Evolutionary conservation across 2,888 invertebrate genomes (phyloP).

Genomic region (Bugulina stolonifera): DNA sequence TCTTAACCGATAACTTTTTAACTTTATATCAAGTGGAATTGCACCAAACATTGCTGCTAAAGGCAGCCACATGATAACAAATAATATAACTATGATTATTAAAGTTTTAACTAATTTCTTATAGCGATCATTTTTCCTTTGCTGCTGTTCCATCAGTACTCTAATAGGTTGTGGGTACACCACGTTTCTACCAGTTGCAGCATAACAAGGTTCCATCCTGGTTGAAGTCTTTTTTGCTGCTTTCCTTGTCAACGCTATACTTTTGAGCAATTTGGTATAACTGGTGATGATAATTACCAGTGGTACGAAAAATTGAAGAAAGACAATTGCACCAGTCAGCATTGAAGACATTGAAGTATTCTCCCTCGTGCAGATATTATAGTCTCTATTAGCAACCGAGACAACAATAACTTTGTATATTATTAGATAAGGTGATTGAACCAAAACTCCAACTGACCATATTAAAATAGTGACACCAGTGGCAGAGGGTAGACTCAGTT

Average conservation of each 20-base stretch:
- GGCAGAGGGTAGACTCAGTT: neutral
- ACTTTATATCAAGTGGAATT: neutral
- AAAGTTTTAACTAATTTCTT: neutral
- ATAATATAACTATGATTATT: neutral
- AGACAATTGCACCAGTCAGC: neutral
- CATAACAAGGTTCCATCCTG: neutral
- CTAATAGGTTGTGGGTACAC: neutral
- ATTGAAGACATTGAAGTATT: neutral
- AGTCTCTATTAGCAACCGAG: neutral
- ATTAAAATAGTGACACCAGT: neutral
- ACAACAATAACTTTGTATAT: neutral
- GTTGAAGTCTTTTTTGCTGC: neutral
- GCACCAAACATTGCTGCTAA: neutral
- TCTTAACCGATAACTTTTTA: neutral
- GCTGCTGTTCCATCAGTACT: neutral
- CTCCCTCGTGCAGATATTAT: slow-evolving; percentile 6
- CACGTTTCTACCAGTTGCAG: neutral
- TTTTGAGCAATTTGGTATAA: neutral
- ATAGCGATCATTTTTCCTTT: neutral
- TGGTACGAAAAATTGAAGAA: neutral
- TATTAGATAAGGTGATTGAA: neutral
- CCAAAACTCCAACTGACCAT: neutral
- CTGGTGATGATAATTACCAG: neutral
- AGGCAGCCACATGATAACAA: slow-evolving; percentile 17
- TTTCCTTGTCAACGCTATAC: neutral